Evolutionary conservation across 1,140 invertebrate species (phyloP).

Genomic region (Zaprionus kolodkinae): DNA sequence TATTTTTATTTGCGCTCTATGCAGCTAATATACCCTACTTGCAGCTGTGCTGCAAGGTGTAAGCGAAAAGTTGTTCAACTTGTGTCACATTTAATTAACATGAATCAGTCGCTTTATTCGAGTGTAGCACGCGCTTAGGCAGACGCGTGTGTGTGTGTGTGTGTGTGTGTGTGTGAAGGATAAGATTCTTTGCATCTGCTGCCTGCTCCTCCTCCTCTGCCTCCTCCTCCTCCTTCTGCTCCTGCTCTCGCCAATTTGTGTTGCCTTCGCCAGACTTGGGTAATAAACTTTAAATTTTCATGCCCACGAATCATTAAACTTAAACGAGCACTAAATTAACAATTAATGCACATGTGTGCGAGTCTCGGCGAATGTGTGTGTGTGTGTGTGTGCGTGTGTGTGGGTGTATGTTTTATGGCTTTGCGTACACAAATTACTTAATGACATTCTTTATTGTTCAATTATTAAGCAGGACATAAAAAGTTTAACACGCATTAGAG

Average conservation of each 20-base stretch:
- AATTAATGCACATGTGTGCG: slow-evolving; percentile 58
- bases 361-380: neutral
- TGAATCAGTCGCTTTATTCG: slow-evolving; percentile 64
- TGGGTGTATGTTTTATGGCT: slow-evolving; percentile 69
- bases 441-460: slow-evolving; percentile 78
- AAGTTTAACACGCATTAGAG: slow-evolving; percentile 67
- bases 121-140: neutral
- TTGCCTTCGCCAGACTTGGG: slow-evolving; percentile 35
- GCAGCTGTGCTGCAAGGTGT: slow-evolving; percentile 10
- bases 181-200: slow-evolving; percentile 26
- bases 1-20: too few species aligned
- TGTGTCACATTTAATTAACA: slow-evolving; percentile 79
- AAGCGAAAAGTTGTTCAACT: slow-evolving; percentile 56
- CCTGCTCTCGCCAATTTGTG: slow-evolving; percentile 56
- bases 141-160: neutral
- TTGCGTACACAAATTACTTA: slow-evolving; percentile 77
- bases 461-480: slow-evolving; percentile 73
- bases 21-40: neutral
- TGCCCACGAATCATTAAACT: slow-evolving; percentile 76
- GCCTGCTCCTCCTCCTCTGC: neutral
- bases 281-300: slow-evolving; percentile 77
- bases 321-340: slow-evolving; percentile 75
- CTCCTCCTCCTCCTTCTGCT: neutral
- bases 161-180: slow-evolving; percentile 3
- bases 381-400: slow-evolving; percentile 14